Evolutionary conservation across 2,113 vertebrate species (phyloP).

Genomic region (Melospiza georgiana): DNA sequence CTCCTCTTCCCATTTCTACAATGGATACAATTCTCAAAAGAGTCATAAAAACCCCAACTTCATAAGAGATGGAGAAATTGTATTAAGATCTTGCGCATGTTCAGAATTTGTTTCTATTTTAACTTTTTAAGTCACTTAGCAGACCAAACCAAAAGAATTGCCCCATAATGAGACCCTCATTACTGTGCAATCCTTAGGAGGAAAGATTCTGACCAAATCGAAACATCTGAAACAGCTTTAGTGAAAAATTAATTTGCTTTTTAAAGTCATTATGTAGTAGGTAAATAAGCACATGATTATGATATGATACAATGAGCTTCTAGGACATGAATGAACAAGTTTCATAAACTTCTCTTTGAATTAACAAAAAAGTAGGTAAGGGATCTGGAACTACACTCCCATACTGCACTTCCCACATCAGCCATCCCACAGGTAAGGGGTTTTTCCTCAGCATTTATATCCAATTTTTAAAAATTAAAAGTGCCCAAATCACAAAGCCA

Average conservation of each 20-base stretch:
- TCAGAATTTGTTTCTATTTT: not conserved
- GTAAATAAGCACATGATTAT: not conserved
- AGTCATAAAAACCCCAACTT: not conserved
- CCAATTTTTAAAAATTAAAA: not conserved
- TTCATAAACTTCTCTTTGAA: not conserved
- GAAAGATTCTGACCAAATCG: not conserved
- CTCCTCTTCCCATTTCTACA: too few relatives aligned
- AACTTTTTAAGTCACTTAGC: not conserved
- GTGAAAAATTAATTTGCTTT: not conserved
- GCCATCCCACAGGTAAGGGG: rapidly evolving
- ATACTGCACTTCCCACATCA: not conserved
- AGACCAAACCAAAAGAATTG: not conserved
- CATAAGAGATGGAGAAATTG: not conserved
- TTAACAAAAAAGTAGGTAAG: not conserved
- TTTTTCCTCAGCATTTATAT: not conserved
- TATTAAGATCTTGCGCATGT: not conserved
- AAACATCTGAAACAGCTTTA: not conserved
- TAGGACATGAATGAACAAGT: not conserved
- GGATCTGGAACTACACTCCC: not conserved
- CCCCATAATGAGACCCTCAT: not conserved
- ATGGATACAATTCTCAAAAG: not conserved
- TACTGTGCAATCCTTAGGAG: not conserved
- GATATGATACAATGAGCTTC: not conserved
- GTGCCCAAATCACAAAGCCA: not conserved
- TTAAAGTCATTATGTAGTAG: not conserved